Conservation (phyloP, 2,113 vertebrate genomes). For the Dromaius novaehollandiae region DNA sequence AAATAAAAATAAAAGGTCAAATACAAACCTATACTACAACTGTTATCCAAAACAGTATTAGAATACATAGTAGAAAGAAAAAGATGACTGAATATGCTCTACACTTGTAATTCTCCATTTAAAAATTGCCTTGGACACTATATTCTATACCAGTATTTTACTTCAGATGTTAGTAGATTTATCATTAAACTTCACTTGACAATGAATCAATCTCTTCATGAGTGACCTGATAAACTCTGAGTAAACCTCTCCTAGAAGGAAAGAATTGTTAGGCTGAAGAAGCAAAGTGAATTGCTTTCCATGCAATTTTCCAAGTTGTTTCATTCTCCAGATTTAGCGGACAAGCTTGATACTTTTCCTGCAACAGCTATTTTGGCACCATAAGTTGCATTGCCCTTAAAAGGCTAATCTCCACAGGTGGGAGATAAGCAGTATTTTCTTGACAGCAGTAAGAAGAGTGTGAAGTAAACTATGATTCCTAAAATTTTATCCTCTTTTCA, state of each 20-base stretch:
- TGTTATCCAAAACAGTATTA: neutral
- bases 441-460: neutral
- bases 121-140: neutral
- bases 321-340: neutral
- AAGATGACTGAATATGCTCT: neutral
- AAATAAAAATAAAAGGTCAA: neutral
- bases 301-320: neutral
- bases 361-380: rapidly evolving
- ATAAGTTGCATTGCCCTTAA: neutral
- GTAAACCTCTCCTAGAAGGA: neutral
- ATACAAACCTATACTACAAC: neutral
- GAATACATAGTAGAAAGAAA: neutral
- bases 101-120: neutral
- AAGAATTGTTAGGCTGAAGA: neutral
- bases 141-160: neutral
- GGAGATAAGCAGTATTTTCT: neutral
- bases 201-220: neutral
- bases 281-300: neutral
- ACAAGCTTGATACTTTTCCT: neutral
- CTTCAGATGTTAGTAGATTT: neutral
- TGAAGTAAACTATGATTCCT: neutral
- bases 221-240: neutral
- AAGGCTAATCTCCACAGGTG: neutral
- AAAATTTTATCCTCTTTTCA: neutral
- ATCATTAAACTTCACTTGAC: neutral